Percentiles rank a stretch among this genome's conserved stretches.
Evolutionary conservation across 2,113 vertebrate genomes (phyloP).

Genomic region (Ia io): DNA sequence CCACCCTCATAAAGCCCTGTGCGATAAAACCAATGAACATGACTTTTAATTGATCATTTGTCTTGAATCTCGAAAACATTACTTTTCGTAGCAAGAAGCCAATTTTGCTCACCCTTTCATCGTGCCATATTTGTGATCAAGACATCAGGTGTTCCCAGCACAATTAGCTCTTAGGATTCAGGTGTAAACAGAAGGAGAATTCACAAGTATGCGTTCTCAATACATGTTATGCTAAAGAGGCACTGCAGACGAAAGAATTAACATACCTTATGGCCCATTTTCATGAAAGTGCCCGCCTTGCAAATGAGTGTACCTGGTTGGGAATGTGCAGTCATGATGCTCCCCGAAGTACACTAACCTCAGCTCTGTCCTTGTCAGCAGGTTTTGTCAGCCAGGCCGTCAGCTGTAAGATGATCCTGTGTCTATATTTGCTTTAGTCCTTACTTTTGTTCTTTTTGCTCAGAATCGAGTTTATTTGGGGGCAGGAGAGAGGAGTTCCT

Average conservation of each 20-base stretch:
- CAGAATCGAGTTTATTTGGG: not conserved
- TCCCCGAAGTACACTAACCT: not conserved
- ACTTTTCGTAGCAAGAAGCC: conserved; percentile 6
- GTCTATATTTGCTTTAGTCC: not conserved
- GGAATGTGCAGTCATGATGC: not conserved
- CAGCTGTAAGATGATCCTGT: not conserved
- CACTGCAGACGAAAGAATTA: conserved; percentile 15
- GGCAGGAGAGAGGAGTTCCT: not conserved
- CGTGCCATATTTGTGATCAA: conserved; percentile 13
- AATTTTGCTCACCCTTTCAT: conserved; percentile 19
- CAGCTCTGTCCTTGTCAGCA: not conserved
- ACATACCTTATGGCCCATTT: conserved; percentile 47
- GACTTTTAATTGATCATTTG: conserved; percentile 25
- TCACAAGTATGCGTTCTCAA: conserved; percentile 27
- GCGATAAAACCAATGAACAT: not conserved
- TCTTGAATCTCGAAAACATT: not conserved
- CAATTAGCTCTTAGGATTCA: conserved; percentile 42
- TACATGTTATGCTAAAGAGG: not conserved
- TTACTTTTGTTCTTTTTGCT: not conserved
- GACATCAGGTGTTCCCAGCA: not conserved
- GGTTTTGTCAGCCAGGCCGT: not conserved
- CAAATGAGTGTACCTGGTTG: not conserved
- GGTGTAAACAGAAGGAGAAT: conserved; percentile 65
- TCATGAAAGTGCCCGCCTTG: conserved; percentile 31
- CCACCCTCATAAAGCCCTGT: not conserved